Percentiles rank a stretch among this genome's conserved stretches.
Conservation (phyloP, 2,888 invertebrate species). For the Melanostoma mellinum region DNA sequence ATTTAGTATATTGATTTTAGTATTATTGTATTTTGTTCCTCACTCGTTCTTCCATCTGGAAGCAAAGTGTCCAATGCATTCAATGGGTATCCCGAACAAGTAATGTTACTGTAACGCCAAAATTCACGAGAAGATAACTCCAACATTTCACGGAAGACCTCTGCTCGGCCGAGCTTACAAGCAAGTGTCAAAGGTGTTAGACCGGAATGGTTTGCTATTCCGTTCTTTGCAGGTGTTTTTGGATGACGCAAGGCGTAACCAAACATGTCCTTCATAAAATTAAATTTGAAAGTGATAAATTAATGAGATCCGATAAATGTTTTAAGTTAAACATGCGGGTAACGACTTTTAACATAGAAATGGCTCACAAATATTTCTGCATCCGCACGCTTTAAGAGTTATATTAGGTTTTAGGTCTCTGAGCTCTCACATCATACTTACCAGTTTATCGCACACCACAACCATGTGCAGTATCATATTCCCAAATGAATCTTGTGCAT, state of each 20-base stretch:
- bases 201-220: slow-evolving; percentile 93
- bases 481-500: slow-evolving; percentile 97
- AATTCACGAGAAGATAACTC: slow-evolving; percentile 97
- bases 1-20: not conserved
- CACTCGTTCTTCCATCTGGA: slow-evolving; percentile 97
- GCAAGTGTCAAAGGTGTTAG: slow-evolving; percentile 97
- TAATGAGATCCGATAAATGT: no score
- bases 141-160: slow-evolving; percentile 98
- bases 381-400: no score
- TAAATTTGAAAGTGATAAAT: not conserved
- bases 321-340: no score
- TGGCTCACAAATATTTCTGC: no score
- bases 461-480: slow-evolving; percentile 99
- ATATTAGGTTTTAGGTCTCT: no score
- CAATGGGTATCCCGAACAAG: slow-evolving; percentile 98
- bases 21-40: slow-evolving; percentile 56
- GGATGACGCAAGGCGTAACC: slow-evolving; percentile 98
- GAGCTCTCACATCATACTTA: slow-evolving; percentile 81
- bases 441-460: slow-evolving; percentile 98
- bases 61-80: slow-evolving; percentile 97
- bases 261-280: slow-evolving; percentile 93
- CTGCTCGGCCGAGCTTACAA: slow-evolving; percentile 96
- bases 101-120: slow-evolving; percentile 99
- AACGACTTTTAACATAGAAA: no score
- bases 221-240: slow-evolving; percentile 94